Evolutionary conservation across 2,113 vertebrate species (phyloP).

Genomic region (Pachyramphus minor): DNA sequence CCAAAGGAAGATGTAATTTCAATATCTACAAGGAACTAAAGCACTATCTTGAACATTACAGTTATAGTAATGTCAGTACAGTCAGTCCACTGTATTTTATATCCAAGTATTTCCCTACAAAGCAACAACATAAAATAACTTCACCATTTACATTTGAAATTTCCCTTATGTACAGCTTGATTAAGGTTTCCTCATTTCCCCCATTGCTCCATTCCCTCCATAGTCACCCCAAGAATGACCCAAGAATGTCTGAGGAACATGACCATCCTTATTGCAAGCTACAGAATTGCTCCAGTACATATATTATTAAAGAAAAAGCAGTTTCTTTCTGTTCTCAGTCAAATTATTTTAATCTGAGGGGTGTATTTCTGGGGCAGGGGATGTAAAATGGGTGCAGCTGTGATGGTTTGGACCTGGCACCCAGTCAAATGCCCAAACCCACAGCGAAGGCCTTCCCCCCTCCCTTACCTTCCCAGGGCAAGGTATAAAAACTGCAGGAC

Average conservation of each 20-base stretch:
- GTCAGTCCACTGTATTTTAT: not conserved
- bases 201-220: not conserved
- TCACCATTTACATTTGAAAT: not conserved
- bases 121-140: not conserved
- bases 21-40: not conserved
- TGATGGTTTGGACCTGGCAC: too few relatives aligned
- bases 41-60: not conserved
- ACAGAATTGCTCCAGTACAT: not conserved
- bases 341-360: not conserved
- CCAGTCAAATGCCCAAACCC: too few relatives aligned
- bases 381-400: not conserved
- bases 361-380: not conserved
- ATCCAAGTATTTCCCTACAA: not conserved
- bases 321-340: not conserved
- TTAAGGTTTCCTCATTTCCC: not conserved
- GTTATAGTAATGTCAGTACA: not conserved
- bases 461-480: too few relatives aligned
- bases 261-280: not conserved
- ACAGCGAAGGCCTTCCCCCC: too few relatives aligned
- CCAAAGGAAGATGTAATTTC: not conserved
- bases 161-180: not conserved
- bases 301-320: not conserved
- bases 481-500: too few relatives aligned
- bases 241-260: not conserved
- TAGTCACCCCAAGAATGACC: not conserved